These are phyloP conservation scores for Drosophila santomea DNA, from an alignment of 1,140 invertebrate genomes.

Conservation along the genomic window DNA sequence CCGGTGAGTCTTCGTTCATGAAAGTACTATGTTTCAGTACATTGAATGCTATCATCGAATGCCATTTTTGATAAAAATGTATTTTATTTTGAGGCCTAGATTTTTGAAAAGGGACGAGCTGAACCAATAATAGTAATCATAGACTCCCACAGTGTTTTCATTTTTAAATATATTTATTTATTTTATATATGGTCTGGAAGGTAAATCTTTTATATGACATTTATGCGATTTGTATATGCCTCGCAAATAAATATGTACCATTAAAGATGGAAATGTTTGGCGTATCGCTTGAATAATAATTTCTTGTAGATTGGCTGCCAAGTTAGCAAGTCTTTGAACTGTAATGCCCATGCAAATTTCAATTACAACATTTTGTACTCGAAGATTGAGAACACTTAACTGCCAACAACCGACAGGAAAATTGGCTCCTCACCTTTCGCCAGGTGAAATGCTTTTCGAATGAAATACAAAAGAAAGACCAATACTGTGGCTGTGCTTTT, in stretches of 20 bases:
- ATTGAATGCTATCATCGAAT: background rate
- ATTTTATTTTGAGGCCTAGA: background rate
- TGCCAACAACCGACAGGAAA: background rate
- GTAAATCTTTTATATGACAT: no score
- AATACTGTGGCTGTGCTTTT: slow-evolving; percentile 29
- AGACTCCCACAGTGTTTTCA: background rate
- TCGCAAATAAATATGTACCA: background rate
- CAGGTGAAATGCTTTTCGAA: slow-evolving; percentile 38
- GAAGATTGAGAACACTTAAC: slow-evolving; percentile 34
- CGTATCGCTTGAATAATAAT: background rate
- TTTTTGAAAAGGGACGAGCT: background rate
- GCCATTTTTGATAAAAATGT: background rate
- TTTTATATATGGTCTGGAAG: no score
- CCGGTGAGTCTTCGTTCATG: background rate
- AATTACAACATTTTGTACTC: slow-evolving; percentile 36
- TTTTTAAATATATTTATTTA: background rate
- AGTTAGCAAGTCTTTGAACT: slow-evolving; percentile 28
- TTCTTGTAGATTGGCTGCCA: slow-evolving; percentile 13
- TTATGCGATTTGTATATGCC: no score
- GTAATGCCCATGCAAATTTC: slow-evolving; percentile 43
- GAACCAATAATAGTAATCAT: no score
- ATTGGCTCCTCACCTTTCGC: slow-evolving; percentile 7
- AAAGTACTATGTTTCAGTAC: background rate
- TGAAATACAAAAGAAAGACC: slow-evolving; percentile 34
- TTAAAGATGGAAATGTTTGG: background rate